Evolutionary conservation across 2,888 invertebrate genomes (phyloP).

Genomic region (Heteromyza rotundicornis): DNA sequence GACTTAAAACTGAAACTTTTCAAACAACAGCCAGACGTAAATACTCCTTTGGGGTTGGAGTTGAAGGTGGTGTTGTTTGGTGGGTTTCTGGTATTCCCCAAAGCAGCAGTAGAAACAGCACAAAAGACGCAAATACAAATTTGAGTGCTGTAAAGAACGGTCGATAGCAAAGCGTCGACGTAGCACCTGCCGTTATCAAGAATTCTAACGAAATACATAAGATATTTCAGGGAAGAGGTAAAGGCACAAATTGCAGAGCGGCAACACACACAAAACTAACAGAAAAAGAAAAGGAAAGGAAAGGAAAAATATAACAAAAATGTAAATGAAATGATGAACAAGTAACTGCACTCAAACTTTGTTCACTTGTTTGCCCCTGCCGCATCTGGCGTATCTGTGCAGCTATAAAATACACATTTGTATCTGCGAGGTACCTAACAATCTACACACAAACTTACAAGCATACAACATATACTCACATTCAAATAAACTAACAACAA

Average conservation of each 20-base stretch:
- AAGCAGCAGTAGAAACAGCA: too few relatives aligned
- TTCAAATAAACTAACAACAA: background rate
- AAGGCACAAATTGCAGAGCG: background rate
- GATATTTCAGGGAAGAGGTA: background rate
- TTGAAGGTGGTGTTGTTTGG: too few relatives aligned
- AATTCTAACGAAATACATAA: too few relatives aligned
- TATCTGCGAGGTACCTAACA: background rate
- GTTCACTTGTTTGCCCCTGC: background rate
- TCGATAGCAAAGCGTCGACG: too few relatives aligned
- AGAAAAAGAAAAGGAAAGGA: slow-evolving; percentile 5
- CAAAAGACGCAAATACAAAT: too few relatives aligned
- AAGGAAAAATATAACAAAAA: background rate
- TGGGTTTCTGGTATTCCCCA: too few relatives aligned
- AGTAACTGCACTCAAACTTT: background rate
- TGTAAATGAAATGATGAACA: background rate
- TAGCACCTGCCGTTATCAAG: too few relatives aligned
- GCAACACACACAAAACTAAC: background rate
- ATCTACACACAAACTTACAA: background rate
- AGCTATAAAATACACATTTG: background rate
- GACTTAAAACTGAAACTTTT: slow-evolving; percentile 1
- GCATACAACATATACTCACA: background rate
- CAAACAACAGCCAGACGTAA: slow-evolving; percentile 12
- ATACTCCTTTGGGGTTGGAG: slow-evolving; percentile 5
- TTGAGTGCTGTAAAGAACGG: too few relatives aligned
- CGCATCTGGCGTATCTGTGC: background rate